phyloP scores from a whole-genome alignment of 2,888 invertebrate species.

The Acronicta leporina region DNA sequence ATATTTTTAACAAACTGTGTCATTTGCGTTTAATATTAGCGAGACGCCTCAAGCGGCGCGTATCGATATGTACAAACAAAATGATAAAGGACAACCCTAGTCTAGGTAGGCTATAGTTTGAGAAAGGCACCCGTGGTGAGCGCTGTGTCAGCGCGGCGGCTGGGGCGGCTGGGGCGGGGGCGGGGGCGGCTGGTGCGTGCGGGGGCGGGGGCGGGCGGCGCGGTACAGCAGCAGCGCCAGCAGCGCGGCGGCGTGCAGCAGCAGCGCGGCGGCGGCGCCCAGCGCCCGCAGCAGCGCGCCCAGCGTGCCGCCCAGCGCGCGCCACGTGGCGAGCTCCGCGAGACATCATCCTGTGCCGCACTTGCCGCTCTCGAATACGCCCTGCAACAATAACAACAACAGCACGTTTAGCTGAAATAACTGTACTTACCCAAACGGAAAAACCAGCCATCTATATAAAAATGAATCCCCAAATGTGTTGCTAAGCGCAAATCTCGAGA shows the following conservation, averaged over 20 bases:
- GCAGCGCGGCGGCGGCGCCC: slow-evolving; percentile 55
- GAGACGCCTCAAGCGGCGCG: slow-evolving; percentile 9
- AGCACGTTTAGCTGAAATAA: background rate
- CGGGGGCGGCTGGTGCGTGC: slow-evolving; percentile 13
- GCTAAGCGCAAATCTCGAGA: no score
- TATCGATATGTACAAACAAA: slow-evolving; percentile 9
- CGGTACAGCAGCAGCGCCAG: slow-evolving; percentile 64
- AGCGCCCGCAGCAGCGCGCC: slow-evolving; percentile 60
- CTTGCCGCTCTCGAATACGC: slow-evolving; percentile 96
- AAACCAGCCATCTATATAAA: no score
- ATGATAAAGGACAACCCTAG: slow-evolving; percentile 59
- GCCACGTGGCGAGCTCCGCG: slow-evolving; percentile 76
- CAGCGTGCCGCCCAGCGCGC: slow-evolving; percentile 59
- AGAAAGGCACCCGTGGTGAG: slow-evolving; percentile 50
- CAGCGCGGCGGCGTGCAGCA: slow-evolving; percentile 58
- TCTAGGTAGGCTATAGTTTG: slow-evolving; percentile 17
- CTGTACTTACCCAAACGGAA: no score
- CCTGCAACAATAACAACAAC: slow-evolving; percentile 68
- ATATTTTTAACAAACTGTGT: background rate
- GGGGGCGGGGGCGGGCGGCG: slow-evolving; percentile 23
- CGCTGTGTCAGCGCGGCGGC: slow-evolving; percentile 1
- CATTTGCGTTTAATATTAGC: background rate
- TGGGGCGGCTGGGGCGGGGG: slow-evolving; percentile 10
- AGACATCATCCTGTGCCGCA: slow-evolving; percentile 93
- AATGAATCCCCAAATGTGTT: no score